Base-by-base conservation (phyloP, 2,888 invertebrate species). In the Emesis furor region DNA sequence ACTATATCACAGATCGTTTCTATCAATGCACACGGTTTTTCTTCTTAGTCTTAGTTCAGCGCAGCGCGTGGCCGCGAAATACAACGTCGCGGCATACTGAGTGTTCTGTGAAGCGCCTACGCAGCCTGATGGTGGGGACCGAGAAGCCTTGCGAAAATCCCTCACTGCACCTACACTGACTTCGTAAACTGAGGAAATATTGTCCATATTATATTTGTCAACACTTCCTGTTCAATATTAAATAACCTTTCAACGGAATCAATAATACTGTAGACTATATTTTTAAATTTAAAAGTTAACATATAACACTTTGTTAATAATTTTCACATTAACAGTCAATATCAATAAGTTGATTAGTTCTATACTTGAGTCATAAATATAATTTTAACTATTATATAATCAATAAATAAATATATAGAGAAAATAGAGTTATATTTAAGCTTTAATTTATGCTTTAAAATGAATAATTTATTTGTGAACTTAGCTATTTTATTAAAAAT, bases 131-230 rank as follows among this genome's bases (percentile, higher is more conserved):
- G 93, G 94, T 93, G 95, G 95, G 94, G 94, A 89, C 95, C 91
- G 92, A 91, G 92, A 94, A 96, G 96, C 96, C 96, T 96, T 96
- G 96, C 95, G 95, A 96, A 96, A 95, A 95, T 92, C 91, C 92
- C 85, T 80, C 79, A 84, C 76, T 90, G 90, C 91, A 90, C 88
- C 88, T 87, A 92, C 91, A 89, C 88, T 78, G 82, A 79, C 81
- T 89, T 78, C 81, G 74, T 78, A 76, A 80, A 86, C 81, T 83
- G 81, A 86, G 86, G 89, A 90, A 89, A 89, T 80, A 85, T 81
- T 86, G 78, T 85, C 88, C 73, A 89, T 84, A 78, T 81, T 80
- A 81, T 78, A 79, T 87, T 86, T 75, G 77, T 76, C 77, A 71
- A 81, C 77, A 81, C 86, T 85, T 85, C 86, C 86, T 86, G 82